Conservation (phyloP, 2,113 vertebrate genomes). For the Furnarius figulus region DNA sequence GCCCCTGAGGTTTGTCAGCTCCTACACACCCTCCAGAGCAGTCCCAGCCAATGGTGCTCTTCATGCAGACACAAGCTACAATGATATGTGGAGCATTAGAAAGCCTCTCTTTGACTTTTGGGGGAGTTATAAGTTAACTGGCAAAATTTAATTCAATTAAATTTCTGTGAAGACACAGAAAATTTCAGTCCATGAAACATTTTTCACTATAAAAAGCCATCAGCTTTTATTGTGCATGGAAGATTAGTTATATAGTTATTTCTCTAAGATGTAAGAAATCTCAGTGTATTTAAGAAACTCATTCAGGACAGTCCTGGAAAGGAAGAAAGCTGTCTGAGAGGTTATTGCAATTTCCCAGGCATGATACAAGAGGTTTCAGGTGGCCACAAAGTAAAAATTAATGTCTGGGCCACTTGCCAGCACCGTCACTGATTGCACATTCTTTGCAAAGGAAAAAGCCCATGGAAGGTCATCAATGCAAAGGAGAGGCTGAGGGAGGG, state of each 20-base stretch:
- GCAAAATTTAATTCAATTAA: not conserved
- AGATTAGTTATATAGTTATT: not conserved
- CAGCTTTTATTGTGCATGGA: not conserved
- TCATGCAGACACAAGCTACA: not conserved
- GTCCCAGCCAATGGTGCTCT: rapidly evolving
- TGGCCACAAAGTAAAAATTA: not conserved
- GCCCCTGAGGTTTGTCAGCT: not conserved
- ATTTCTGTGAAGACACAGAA: not conserved
- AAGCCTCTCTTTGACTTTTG: not conserved
- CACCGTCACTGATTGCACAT: rapidly evolving
- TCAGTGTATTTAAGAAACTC: not conserved
- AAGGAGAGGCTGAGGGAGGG: not conserved
- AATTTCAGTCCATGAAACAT: not conserved
- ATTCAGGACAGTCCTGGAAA: not conserved
- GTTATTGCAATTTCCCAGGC: not conserved
- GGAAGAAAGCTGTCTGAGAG: not conserved
- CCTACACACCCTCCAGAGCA: not conserved
- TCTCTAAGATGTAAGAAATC: not conserved
- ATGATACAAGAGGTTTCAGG: not conserved
- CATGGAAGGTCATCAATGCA: not conserved
- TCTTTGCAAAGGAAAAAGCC: not conserved
- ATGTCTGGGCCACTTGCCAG: not conserved
- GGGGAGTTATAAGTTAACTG: not conserved
- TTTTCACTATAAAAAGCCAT: not conserved
- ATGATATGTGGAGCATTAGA: not conserved